phyloP scores from a whole-genome alignment of 2,113 vertebrate species.

The Scalopus aquaticus region DNA sequence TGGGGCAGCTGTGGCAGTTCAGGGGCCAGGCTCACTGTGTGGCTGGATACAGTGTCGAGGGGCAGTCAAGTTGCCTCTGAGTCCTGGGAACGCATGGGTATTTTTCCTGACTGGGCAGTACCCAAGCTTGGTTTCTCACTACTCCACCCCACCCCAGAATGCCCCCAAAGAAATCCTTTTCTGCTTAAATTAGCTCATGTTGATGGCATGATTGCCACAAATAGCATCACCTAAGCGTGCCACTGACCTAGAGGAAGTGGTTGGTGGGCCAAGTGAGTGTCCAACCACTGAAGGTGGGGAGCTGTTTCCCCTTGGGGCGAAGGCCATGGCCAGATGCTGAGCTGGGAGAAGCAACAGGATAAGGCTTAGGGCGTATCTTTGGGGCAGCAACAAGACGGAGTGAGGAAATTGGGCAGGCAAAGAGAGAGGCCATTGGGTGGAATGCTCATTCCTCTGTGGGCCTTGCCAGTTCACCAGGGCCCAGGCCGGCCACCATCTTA shows the following conservation, averaged over 20 bases:
- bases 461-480: too few species aligned
- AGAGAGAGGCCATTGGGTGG: background rate
- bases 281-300: too few species aligned
- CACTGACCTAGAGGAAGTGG: background rate
- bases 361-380: background rate
- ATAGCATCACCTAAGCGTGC: background rate
- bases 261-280: background rate
- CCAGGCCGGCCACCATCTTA: too few species aligned
- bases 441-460: too few species aligned
- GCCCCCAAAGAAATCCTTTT: background rate
- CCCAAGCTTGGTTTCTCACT: background rate
- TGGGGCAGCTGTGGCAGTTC: background rate
- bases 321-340: fast-evolving
- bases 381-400: background rate
- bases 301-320: background rate
- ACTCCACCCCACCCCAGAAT: background rate
- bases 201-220: background rate
- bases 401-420: background rate
- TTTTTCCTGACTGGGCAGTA: background rate
- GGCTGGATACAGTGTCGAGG: background rate
- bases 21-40: fast-evolving
- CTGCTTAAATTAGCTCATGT: background rate
- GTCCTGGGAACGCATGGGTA: background rate
- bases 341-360: background rate
- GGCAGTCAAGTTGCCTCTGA: background rate